phyloP scores from a whole-genome alignment of 2,888 invertebrate species.

The Calliphora vomitoria region DNA sequence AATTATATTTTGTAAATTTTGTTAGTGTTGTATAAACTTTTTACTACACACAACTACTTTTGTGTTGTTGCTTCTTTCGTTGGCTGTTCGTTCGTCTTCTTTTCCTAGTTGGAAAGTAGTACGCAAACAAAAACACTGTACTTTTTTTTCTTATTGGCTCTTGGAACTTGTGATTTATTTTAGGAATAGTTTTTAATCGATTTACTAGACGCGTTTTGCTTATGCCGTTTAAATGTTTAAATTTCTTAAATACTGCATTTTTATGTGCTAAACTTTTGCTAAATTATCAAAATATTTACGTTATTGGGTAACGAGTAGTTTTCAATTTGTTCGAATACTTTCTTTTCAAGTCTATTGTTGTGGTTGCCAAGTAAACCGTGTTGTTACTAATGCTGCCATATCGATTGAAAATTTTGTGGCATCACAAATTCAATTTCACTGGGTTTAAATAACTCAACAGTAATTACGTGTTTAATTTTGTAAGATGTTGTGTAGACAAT shows the following conservation, averaged over 20 bases:
- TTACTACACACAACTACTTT: constrained; percentile 67
- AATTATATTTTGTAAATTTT: constrained; percentile 64
- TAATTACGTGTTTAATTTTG: no score
- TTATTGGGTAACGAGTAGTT: constrained; percentile 69
- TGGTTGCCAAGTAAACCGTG: constrained; percentile 26
- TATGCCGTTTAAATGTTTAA: background rate
- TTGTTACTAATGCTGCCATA: constrained; percentile 17
- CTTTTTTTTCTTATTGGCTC: constrained; percentile 30
- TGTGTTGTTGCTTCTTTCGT: constrained; percentile 40
- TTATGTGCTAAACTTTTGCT: constrained; percentile 26
- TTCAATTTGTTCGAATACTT: constrained; percentile 53
- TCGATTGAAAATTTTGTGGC: background rate
- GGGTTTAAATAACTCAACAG: background rate
- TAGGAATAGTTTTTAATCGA: background rate
- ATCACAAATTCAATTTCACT: background rate
- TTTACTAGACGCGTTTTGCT: background rate
- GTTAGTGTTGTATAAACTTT: constrained; percentile 69
- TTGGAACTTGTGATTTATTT: constrained; percentile 1
- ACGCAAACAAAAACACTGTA: constrained; percentile 69
- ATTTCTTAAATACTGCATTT: background rate
- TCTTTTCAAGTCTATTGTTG: constrained; percentile 31
- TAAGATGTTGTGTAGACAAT: no score
- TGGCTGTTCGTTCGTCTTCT: constrained; percentile 26
- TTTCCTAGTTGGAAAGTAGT: constrained; percentile 62
- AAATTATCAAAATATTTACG: constrained; percentile 71